Base-by-base conservation (phyloP, 1,140 invertebrate genomes). In the Metaphire vulgaris region DNA sequence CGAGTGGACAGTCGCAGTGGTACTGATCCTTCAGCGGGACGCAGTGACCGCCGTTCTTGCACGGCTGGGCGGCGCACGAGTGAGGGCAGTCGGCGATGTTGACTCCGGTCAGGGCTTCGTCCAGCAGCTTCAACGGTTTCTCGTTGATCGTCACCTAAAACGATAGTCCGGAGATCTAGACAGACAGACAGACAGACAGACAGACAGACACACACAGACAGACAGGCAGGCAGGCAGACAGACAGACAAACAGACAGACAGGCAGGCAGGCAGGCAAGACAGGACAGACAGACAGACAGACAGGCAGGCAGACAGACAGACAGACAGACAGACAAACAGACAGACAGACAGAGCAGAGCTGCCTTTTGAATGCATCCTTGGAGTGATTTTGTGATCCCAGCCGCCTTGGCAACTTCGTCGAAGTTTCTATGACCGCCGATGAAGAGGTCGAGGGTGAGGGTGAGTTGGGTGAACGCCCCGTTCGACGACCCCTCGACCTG, bases 41-140 rank as follows among this genome's bases (percentile, higher is more conserved):
- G 84, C 93, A 95, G 78, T 90, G 89, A 21, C 92, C 92, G 1
- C 86, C 89, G 79, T 91, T 89, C 67, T 91, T 91, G 84, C 93
- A 95, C 2, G 93, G 93, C 2, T 83, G 83, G 1, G 82, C 82
- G 41, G 91, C 89, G 85, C 93, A 96, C 0, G 92, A 91, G 86
- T 97, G 94, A 26, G 92, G 91, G 85, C 95, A 98, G 83, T 94
- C 95, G 78, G 92, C 93, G 0, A 98, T 91, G 83, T 97, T 96
- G 16, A 93, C 91, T 29, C 94, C 94, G 1, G 92, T 92, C 56
- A 96, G 85, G 0, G 94, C 93, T 78, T 95, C 92, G 0, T 92
- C 91, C 32, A 97, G 88, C 56, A 97, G 91, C 30, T 92, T 89
- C 34, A 97, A 83, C 79, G 91, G 89, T 78, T 90, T 89, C 72